phyloP scores from a whole-genome alignment of 2,113 vertebrate genomes.

The Trinectes maculatus region DNA sequence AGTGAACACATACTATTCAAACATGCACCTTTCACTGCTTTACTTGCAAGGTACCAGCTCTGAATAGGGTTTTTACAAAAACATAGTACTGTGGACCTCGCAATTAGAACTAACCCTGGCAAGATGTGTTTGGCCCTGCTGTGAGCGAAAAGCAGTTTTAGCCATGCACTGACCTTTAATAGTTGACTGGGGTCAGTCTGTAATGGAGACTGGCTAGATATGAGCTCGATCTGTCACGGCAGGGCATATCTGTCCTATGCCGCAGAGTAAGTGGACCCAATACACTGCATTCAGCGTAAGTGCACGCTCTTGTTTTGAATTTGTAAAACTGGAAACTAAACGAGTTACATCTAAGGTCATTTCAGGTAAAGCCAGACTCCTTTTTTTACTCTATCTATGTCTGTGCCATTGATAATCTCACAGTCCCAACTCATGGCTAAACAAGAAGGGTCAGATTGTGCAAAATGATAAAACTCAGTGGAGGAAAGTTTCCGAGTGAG shows the following conservation, averaged over 20 bases:
- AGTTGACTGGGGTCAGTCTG: conserved; percentile 51
- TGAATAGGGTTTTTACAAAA: conserved; percentile 50
- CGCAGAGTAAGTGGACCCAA: not conserved
- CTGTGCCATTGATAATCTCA: conserved; percentile 54
- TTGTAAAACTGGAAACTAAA: conserved; percentile 51
- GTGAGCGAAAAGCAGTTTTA: conserved; percentile 55
- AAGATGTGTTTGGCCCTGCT: conserved; percentile 21
- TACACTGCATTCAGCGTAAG: not conserved
- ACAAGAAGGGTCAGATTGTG: conserved; percentile 63
- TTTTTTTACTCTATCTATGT: conserved; percentile 62
- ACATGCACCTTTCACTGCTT: conserved; percentile 42
- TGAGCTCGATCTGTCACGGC: conserved; percentile 43
- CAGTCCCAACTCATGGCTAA: conserved; percentile 40
- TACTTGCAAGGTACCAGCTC: conserved; percentile 32
- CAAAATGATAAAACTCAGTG: conserved; percentile 70
- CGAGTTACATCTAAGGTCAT: conserved; percentile 48
- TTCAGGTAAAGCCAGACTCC: conserved; percentile 41
- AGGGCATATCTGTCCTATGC: conserved; percentile 29
- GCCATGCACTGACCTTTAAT: conserved; percentile 54
- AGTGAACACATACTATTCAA: conserved; percentile 44
- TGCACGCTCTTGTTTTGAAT: conserved; percentile 44
- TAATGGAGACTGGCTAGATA: conserved; percentile 32
- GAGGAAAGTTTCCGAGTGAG: conserved; percentile 56
- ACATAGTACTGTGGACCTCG: conserved; percentile 35
- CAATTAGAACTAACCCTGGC: conserved; percentile 55